Conservation (phyloP, 2,797 vertebrate species). For the Podargus strigoides region DNA sequence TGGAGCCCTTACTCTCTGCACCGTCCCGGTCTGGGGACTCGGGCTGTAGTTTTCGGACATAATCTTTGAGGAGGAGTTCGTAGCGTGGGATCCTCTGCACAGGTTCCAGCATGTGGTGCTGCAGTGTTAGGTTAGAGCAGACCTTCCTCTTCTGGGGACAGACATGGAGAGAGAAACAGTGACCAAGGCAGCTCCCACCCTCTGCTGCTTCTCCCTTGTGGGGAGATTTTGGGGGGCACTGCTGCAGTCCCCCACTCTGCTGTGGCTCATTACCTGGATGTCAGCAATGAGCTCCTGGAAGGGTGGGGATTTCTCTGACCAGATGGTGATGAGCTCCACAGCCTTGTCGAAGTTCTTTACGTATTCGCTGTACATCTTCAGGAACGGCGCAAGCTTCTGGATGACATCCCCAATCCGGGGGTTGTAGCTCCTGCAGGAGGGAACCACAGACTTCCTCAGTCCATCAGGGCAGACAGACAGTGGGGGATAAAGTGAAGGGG, state of each 20-base stretch:
- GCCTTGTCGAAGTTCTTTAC: conserved; percentile 87
- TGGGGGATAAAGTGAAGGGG: rapidly evolving
- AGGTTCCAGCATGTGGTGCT: conserved; percentile 77
- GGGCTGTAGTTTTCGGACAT: conserved; percentile 79
- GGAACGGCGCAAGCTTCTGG: conserved; percentile 85
- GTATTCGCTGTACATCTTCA: conserved; percentile 90
- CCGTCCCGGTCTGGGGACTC: conserved; percentile 73
- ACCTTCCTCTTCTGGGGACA: conserved; percentile 70
- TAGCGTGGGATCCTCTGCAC: conserved; percentile 88
- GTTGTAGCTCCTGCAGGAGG: conserved; percentile 68
- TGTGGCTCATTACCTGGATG: conserved; percentile 75
- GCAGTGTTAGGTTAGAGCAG: conserved; percentile 76
- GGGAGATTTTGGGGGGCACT: background rate
- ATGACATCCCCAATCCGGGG: conserved; percentile 84
- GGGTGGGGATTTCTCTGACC: conserved; percentile 79
- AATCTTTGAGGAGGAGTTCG: conserved; percentile 86
- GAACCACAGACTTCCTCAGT: background rate
- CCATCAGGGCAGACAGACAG: background rate
- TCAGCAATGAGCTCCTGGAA: conserved; percentile 82
- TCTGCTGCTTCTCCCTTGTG: background rate
- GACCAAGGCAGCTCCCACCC: background rate
- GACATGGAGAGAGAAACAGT: background rate
- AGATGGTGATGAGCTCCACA: conserved; percentile 80
- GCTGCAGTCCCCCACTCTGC: rapidly evolving
- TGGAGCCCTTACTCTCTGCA: conserved; percentile 71